Evolutionary conservation across 2,113 vertebrate species (phyloP).

Genomic region (Turdus rufiventris): DNA sequence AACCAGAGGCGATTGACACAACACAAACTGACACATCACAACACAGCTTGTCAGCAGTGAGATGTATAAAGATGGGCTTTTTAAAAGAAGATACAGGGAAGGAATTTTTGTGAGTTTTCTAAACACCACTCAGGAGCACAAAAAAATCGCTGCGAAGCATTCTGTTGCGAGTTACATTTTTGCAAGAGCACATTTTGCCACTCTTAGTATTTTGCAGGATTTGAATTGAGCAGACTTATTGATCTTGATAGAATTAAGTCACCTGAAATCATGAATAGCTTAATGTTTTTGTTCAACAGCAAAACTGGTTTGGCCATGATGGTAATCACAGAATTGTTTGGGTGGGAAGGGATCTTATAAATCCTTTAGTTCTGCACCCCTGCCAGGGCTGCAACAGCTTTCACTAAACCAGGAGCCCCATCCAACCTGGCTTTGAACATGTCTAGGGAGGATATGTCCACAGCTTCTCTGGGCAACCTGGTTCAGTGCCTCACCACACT

Average conservation of each 20-base stretch:
- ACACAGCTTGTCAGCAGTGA: neutral
- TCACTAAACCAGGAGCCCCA: no score
- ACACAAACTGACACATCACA: slow-evolving; percentile 50
- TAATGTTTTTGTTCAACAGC: no score
- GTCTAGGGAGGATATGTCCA: neutral
- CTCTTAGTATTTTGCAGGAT: neutral
- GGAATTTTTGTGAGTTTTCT: neutral
- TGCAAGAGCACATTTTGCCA: neutral
- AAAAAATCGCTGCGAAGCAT: neutral
- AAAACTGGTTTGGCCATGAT: no score
- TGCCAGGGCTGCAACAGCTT: neutral
- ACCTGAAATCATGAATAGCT: no score
- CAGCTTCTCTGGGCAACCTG: neutral
- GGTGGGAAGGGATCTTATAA: neutral
- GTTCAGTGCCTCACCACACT: no score
- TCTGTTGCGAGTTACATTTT: neutral
- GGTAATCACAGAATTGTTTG: neutral
- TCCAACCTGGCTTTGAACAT: neutral
- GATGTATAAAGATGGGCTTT: neutral
- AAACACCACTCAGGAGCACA: neutral
- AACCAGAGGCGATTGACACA: slow-evolving; percentile 52
- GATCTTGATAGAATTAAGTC: neutral
- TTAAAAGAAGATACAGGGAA: slow-evolving; percentile 8
- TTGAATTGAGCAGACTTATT: neutral
- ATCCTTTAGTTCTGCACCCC: neutral